phyloP scores from a whole-genome alignment of 2,888 invertebrate species.

The Troides oblongomaculatus region DNA sequence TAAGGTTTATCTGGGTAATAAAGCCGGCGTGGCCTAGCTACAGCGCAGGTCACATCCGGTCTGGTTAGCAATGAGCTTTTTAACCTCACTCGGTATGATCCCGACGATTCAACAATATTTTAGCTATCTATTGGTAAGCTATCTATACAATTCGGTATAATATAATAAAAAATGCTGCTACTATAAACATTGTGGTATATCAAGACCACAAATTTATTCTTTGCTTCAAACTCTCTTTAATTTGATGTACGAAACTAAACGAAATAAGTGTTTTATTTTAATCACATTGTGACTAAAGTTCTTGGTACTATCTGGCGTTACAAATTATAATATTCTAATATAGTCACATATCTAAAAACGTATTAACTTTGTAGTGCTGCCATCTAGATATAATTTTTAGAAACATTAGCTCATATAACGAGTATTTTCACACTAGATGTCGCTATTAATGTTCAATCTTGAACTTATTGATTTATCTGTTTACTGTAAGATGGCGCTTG shows the following conservation, averaged over 20 bases:
- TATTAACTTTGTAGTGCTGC: not conserved
- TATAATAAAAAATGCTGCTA: no score
- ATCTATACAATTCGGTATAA: no score
- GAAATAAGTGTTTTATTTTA: not conserved
- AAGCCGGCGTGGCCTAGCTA: no score
- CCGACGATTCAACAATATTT: no score
- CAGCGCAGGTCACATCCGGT: no score
- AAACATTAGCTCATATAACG: not conserved
- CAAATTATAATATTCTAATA: not conserved
- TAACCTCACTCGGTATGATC: no score
- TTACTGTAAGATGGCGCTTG: not conserved
- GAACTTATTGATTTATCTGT: not conserved
- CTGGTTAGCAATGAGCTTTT: no score
- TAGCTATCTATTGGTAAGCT: no score
- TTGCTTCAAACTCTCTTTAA: no score
- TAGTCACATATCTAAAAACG: not conserved
- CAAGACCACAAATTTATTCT: no score
- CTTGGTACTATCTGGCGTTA: not conserved
- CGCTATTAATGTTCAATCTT: not conserved
- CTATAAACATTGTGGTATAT: no score
- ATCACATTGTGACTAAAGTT: not conserved
- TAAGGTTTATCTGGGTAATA: no score
- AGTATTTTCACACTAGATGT: not conserved
- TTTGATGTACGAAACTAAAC: not conserved
- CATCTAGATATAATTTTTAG: not conserved